Evolutionary conservation across 2,888 invertebrate genomes (phyloP), one percentile per base, ranked within the genome.

Genomic region (Ornithoptera alexandrae): DNA sequence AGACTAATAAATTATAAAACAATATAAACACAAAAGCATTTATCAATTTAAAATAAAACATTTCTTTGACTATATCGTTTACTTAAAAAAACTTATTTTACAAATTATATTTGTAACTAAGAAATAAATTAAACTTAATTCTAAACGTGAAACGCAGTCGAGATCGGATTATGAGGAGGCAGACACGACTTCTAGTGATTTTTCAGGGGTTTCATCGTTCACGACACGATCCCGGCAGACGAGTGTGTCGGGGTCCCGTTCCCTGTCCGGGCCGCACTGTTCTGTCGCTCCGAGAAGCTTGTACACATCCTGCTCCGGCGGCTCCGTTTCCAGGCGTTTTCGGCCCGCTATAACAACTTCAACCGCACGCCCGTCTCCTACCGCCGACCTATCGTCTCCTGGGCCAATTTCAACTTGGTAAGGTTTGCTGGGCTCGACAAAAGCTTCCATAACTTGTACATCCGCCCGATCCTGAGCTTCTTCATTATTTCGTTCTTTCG

Each of bases 211-310:
- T 30, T 67, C 70, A 50, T 72, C 72, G 36, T 57, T 46, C 50
- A 72, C 69, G 57, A 74, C 59, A 8, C 75, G 75, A 22, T 77
- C 77, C 24, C 86, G 83, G 74, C 91, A 92, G 79, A 94, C 95
- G 60, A 95, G 92, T 12, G 96, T 96, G 71, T 93, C 93, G n/a
- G 94, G 92, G 81, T 96, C 95, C 50, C 96, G 93, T 75, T 92
- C 93, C 77, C 95, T 92, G 63, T 94, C 96, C 0, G 96, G 96
- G 22, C 96, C 96, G 82, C 96, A 96, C 80, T 96, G 95, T 79
- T 96, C 96, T 65, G 93, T 92, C 24, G 94, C 95, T 0, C 96
- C 95, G 24, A 96, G 77, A 61, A 96, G 88, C 77, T 93, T 94
- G 79, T 93, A 85, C 74, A 94, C 90, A 22, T 91, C 88, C 30